These are phyloP conservation scores for Phrynocephalus guinanensis DNA, from an alignment of 2,797 vertebrate genomes.

Conservation along the genomic window DNA sequence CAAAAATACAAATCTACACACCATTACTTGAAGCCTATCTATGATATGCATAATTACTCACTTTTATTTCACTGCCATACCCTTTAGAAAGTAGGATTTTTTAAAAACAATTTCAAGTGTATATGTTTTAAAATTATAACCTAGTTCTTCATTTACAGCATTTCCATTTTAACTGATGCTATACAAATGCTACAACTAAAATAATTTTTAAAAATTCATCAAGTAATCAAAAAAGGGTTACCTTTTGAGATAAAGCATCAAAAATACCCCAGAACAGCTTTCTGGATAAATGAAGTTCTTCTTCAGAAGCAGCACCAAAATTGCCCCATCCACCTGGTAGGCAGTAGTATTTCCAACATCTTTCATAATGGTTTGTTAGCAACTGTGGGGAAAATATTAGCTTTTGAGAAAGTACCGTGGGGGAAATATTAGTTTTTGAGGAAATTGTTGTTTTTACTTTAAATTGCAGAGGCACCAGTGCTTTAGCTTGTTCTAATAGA, in stretches of 20 bases:
- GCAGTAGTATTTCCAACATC: slow-evolving; percentile 98
- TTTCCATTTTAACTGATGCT: not conserved
- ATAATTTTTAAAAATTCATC: not conserved
- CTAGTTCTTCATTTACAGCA: not conserved
- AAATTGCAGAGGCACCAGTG: not conserved
- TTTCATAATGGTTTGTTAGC: slow-evolving; percentile 96
- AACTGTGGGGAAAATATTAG: slow-evolving; percentile 78
- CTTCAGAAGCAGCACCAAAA: slow-evolving; percentile 92
- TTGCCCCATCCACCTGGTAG: slow-evolving; percentile 92
- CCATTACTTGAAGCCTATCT: too few relatives aligned
- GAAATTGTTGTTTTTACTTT: not conserved
- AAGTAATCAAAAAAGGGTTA: slow-evolving; percentile 58
- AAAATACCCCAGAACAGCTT: slow-evolving; percentile 98
- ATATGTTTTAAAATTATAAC: not conserved
- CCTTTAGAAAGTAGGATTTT: not conserved
- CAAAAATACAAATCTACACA: too few relatives aligned
- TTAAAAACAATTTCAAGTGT: too few relatives aligned
- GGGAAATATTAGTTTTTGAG: slow-evolving; percentile 15
- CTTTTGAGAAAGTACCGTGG: slow-evolving; percentile 17
- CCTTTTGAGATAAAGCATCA: slow-evolving; percentile 93
- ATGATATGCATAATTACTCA: too few relatives aligned
- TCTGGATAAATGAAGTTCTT: slow-evolving; percentile 94
- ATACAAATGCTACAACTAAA: not conserved
- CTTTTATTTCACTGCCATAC: too few relatives aligned
- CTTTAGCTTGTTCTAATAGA: not conserved